Evolutionary conservation across 2,797 vertebrate species (phyloP).

Genomic region (Rhinoraja longicauda): DNA sequence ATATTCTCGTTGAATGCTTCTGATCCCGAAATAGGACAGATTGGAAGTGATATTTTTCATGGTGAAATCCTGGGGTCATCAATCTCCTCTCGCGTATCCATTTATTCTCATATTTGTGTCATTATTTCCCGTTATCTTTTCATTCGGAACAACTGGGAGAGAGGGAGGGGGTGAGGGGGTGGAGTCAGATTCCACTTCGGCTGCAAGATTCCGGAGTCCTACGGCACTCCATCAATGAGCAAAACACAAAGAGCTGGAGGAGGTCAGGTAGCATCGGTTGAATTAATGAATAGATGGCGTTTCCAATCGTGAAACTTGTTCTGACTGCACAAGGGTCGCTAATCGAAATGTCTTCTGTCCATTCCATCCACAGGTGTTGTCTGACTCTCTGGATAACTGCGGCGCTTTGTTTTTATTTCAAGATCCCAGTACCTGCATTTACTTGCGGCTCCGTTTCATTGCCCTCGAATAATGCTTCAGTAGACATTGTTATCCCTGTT

Average conservation of each 20-base stretch:
- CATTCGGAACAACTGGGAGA: conserved; percentile 10
- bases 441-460: too few species aligned
- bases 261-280: too few species aligned
- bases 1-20: background rate
- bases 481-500: conserved; percentile 62
- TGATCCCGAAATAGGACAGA: background rate
- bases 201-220: background rate
- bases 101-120: background rate
- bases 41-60: background rate
- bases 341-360: too few species aligned
- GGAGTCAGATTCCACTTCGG: background rate
- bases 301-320: too few species aligned
- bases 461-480: conserved; percentile 54
- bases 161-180: background rate
- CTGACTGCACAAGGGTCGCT: too few species aligned
- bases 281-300: too few species aligned
- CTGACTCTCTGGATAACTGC: too few species aligned
- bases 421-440: too few species aligned
- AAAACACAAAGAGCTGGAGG: too few species aligned
- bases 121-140: background rate
- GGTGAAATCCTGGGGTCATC: background rate
- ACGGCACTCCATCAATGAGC: background rate
- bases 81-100: background rate
- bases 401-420: too few species aligned
- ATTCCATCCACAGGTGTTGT: too few species aligned